Evolutionary conservation across 2,797 vertebrate genomes (phyloP), one percentile per base, ranked within the genome.

Genomic region (Moxostoma hubbsi): DNA sequence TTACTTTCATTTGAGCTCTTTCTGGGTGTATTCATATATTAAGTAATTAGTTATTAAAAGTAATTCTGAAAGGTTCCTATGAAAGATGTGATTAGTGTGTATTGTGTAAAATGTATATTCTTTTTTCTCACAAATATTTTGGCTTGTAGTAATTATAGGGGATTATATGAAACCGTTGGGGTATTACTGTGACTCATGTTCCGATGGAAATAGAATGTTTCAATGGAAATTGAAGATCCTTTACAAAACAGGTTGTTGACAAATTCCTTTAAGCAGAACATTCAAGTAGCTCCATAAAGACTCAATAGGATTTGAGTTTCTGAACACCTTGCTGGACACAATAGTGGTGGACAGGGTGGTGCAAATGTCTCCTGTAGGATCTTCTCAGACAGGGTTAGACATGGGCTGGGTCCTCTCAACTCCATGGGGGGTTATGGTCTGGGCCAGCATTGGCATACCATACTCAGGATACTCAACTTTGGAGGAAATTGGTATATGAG

Each of bases 331-430:
- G 49, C 36, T 36, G 36, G 36, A 36, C 36, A 36, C 1, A 75
- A 55, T 3, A 0, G 45, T 13, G n/a, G 57, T 50, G 54, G 54
- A 63, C n/a, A 4, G 7, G 74, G 15, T 7, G 65, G 55, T 51
- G 74, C 11, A 0, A 24, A 57, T 58, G 53, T 43, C 59, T 59
- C 47, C 7, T 58, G 46, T 64, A 1, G 43, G n/a, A 57, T 65
- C 45, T 58, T 66, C 61, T 55, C 43, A 57, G 47, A 58, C 15
- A 45, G 58, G 53, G 70, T 51, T 51, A 45, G 67, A 71, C 66
- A 66, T 70, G 80, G 67, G 73, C 80, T 81, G 80, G 80, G 67
- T 77, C 55, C 18, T 53, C 53, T 54, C 62, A 58, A 13, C 73
- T 71, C 80, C 53, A 71, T 36, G 16, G 77, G 75, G 81, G 69